Evolutionary conservation across 2,797 vertebrate species (phyloP).

Genomic region (Melanogrammus aeglefinus): DNA sequence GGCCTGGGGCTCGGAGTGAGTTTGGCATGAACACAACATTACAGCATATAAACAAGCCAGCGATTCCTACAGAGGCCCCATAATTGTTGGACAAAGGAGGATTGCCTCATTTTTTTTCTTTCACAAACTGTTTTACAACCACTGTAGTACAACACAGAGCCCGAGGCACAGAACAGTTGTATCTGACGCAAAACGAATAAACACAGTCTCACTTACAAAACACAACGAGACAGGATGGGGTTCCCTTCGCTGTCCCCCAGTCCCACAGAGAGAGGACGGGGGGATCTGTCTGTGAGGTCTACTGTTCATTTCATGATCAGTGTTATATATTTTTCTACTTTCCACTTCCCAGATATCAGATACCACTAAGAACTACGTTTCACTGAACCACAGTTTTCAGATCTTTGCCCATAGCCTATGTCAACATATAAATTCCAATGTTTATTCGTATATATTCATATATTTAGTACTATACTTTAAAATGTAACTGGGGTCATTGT

Average conservation of each 20-base stretch:
- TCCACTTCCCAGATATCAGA: not conserved
- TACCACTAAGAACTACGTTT: not conserved
- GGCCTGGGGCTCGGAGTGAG: conserved; percentile 53
- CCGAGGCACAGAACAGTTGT: conserved; percentile 48
- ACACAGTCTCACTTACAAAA: conserved; percentile 56
- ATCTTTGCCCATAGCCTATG: not conserved
- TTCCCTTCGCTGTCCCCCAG: conserved; percentile 17
- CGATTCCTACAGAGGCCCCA: conserved; percentile 70
- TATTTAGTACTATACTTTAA: not conserved
- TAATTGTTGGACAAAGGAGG: conserved; percentile 72
- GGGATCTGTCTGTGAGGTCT: not conserved
- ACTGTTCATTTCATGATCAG: not conserved
- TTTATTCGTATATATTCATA: not conserved
- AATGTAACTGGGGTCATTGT: not conserved
- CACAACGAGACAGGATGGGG: conserved; percentile 38
- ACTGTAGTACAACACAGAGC: conserved; percentile 55
- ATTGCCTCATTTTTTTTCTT: conserved; percentile 54
- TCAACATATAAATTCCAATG: not conserved
- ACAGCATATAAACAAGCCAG: conserved; percentile 73
- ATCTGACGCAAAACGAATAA: conserved; percentile 46
- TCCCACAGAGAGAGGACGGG: not conserved
- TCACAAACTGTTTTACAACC: conserved; percentile 56
- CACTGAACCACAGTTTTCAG: not conserved
- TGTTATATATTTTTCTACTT: not conserved
- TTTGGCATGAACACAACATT: conserved; percentile 72